phyloP scores from a whole-genome alignment of 1,140 invertebrate species.

The Drosophila melanogaster region DNA sequence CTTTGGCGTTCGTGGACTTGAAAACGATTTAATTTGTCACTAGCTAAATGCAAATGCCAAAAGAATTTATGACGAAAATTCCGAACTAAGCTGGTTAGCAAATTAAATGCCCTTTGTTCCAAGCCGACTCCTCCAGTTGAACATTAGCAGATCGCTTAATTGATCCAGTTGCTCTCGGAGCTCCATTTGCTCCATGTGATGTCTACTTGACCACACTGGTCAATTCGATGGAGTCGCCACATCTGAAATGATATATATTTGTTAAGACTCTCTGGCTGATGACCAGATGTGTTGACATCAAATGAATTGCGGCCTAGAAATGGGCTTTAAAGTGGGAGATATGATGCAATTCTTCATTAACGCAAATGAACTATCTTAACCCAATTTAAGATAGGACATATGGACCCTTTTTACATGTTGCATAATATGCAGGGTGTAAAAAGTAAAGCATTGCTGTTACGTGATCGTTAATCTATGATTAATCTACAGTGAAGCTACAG shows the following conservation, averaged over 20 bases:
- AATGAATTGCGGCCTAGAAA: constrained; percentile 44
- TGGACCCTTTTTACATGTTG: not conserved
- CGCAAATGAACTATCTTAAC: constrained; percentile 1
- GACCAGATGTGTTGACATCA: constrained; percentile 51
- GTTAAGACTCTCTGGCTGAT: constrained; percentile 22
- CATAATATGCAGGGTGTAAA: not conserved
- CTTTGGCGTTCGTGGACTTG: constrained; percentile 36
- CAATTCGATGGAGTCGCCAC: constrained; percentile 72
- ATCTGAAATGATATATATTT: constrained; percentile 64
- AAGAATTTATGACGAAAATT: constrained; percentile 52
- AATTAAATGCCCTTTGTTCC: constrained; percentile 66
- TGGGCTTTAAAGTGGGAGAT: constrained; percentile 18
- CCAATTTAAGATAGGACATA: constrained; percentile 2
- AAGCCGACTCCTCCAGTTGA: constrained; percentile 48
- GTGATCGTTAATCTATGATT: not conserved
- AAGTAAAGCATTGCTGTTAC: not conserved
- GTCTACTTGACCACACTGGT: constrained; percentile 64
- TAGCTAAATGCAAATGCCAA: constrained; percentile 59
- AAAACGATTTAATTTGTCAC: constrained; percentile 63
- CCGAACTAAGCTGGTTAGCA: constrained; percentile 41
- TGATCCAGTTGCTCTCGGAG: constrained; percentile 51
- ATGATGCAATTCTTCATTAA: constrained; percentile 29
- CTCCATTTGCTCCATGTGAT: constrained; percentile 14
- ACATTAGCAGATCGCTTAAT: constrained; percentile 64
- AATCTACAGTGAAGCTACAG: too few species aligned